Base-by-base conservation (phyloP, 2,888 invertebrate species). In the Drosophila fungiperda region DNA sequence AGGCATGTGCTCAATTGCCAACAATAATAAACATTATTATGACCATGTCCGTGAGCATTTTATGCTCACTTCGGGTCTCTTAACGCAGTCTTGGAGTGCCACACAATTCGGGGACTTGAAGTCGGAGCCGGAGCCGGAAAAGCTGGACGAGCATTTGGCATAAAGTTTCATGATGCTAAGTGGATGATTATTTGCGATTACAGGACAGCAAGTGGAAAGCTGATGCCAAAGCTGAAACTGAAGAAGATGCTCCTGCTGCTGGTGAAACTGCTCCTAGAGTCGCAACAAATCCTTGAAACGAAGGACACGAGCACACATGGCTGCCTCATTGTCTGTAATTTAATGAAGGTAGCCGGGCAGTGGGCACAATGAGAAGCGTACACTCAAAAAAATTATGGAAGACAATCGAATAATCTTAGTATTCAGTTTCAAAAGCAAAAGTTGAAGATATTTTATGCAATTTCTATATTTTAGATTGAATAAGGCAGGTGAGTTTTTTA, bases 171-270 rank as follows among this genome's bases (percentile, higher is more conserved):
- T 77, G 84, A 87, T 78, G 75, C 78, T 87, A 88, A 87, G 90
- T 87, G 90, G 88, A 85, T 90, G 88, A 87, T 86, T 86, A 86
- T 89, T 89, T 89, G 90, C 88, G 90, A 89, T 87, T 89, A 89
- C 88, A 87, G 71, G 76, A 73, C 60, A 59, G 61, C 57, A 71
- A 75, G 64, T 67, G 48, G 68, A 33, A 49, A 62, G 20, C 62
- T 29, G 69, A 55, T 38, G 55, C 65, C 15, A 15, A 15, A 15
- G 23, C 45, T 45, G 8, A 40, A 11, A 5, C 40, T n/a, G 40
- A 40, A 40, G 1, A 17, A n/a, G 38, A 40, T 0, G 40, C 33
- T 33, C 3, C 17, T 38, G n/a, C 40, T 40, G 0, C 17, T n/a
- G n/a, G n/a, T 40, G 40, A 4, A 45, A 23, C 45, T 45, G 45